A percentile compares a stretch with the other conserved stretches of the same genome.
These are phyloP conservation scores for Bolinopsis microptera DNA, from an alignment of 37 sponge, comb jelly and placozoan species.

Conservation along the genomic window DNA sequence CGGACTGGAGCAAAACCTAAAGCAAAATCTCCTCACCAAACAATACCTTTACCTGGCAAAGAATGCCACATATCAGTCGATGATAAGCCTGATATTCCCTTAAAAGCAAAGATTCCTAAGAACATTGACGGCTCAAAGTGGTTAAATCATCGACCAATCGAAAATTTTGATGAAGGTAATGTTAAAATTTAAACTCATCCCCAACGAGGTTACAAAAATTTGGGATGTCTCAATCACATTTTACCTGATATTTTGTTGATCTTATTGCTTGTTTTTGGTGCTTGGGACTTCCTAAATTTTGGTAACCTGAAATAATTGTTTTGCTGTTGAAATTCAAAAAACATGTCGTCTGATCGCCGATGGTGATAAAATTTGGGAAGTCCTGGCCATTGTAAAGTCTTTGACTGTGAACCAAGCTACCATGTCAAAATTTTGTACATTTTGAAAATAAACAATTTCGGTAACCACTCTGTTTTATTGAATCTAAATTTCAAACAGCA, in stretches of 20 bases:
- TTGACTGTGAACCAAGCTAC: background rate
- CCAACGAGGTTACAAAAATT: background rate
- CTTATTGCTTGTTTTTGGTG: background rate
- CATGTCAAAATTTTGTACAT: background rate
- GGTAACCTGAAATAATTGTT: background rate
- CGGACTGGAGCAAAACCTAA: background rate
- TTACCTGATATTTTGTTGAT: constrained; percentile 8
- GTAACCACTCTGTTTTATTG: background rate
- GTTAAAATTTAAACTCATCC: background rate
- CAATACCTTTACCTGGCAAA: background rate
- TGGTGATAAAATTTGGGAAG: background rate
- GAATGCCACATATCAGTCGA: constrained; percentile 47
- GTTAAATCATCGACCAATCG: constrained; percentile 36
- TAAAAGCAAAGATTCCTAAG: background rate
- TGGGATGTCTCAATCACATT: constrained; percentile 12
- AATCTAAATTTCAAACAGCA: background rate
- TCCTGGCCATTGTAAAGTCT: background rate
- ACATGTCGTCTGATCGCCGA: background rate
- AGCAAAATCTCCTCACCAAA: background rate
- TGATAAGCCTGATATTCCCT: constrained; percentile 30
- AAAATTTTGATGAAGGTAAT: constrained; percentile 52
- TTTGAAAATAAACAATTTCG: constrained; percentile 1
- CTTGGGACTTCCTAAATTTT: constrained; percentile 41
- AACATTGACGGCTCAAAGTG: constrained; percentile 20
- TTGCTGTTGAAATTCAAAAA: background rate